These are phyloP conservation scores for Sparus aurata DNA, from an alignment of 2,797 vertebrate species.

Conservation along the genomic window DNA sequence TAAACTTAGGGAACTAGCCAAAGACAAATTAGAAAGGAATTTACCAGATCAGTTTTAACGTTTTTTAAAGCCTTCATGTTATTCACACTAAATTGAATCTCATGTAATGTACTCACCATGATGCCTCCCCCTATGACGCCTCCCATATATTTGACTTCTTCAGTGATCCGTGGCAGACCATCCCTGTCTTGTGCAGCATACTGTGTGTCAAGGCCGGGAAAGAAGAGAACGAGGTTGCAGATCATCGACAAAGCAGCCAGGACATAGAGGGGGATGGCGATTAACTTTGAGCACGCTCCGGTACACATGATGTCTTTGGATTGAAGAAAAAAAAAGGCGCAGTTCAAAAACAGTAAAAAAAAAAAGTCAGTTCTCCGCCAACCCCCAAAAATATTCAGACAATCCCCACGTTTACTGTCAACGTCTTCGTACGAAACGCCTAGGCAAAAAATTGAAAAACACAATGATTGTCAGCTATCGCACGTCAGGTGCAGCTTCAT, in stretches of 20 bases:
- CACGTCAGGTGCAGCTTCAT: not conserved
- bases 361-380: not conserved
- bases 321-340: not conserved
- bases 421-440: not conserved
- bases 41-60: not conserved
- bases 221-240: slow-evolving; percentile 85
- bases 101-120: slow-evolving; percentile 76
- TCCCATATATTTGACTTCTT: slow-evolving; percentile 84
- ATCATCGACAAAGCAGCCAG: slow-evolving; percentile 75
- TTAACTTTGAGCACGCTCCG: slow-evolving; percentile 79
- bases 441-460: not conserved
- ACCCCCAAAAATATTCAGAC: not conserved
- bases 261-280: slow-evolving; percentile 80
- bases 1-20: too few relatives aligned
- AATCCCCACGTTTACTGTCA: not conserved
- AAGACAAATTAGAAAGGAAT: too few relatives aligned
- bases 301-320: slow-evolving; percentile 81
- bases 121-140: slow-evolving; percentile 84
- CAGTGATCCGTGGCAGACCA: slow-evolving; percentile 21
- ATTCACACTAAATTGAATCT: not conserved
- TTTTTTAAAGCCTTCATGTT: not conserved
- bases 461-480: not conserved
- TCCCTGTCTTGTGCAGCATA: slow-evolving; percentile 8
- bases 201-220: slow-evolving; percentile 65
- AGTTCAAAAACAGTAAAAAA: not conserved